Conservation (phyloP, 2,888 invertebrate species). For the Cosmopolites sordidus region DNA sequence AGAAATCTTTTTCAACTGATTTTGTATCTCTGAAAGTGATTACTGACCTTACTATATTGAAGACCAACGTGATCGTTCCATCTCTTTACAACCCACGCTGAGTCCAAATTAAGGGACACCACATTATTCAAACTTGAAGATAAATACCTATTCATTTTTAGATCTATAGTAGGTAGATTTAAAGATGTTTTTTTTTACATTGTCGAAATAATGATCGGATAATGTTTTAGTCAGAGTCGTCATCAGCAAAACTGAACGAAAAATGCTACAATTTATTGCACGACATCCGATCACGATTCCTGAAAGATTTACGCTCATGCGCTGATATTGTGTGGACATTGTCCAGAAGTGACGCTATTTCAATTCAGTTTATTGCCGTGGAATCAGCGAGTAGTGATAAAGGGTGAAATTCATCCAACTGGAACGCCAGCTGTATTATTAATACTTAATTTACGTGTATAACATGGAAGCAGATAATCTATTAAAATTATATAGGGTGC, state of each 20-base stretch:
- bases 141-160: constrained; percentile 40
- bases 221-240: no score
- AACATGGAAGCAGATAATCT: no score
- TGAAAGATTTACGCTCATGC: constrained; percentile 15
- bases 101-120: constrained; percentile 53
- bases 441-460: background rate
- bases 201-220: no score
- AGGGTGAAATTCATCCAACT: background rate
- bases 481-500: no score
- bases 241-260: background rate
- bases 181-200: no score
- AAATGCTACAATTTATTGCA: background rate
- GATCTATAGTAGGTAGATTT: no score
- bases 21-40: background rate
- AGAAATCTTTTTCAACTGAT: background rate
- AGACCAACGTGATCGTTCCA: constrained; percentile 49
- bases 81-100: constrained; percentile 57
- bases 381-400: background rate
- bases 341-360: constrained; percentile 10
- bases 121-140: constrained; percentile 44
- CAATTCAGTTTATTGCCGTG: background rate
- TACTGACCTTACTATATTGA: constrained; percentile 26
- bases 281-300: background rate
- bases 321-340: constrained; percentile 20
- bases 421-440: background rate